Base-by-base conservation (phyloP, 2,888 invertebrate genomes). In the Coronaproctus castanopsis region DNA sequence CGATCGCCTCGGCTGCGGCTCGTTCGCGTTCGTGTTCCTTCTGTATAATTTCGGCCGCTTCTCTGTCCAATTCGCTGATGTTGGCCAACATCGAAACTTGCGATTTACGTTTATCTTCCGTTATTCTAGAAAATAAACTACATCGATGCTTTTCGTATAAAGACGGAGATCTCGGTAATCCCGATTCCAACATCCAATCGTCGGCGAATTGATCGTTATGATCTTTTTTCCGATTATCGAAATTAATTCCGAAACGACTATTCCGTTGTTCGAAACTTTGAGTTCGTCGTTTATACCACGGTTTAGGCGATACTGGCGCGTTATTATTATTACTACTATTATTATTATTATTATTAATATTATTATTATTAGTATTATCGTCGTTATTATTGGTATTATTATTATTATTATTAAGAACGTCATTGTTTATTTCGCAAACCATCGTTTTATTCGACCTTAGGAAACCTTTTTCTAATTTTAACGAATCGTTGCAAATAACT, bases 41-140 rank as follows among this genome's bases (percentile, higher is more conserved):
- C 69, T 79, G 78, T 53, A 86, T 78, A 64, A 87, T 83, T 70
- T 82, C 82, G 1, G 81, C 78, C 0, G 86, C 86, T 71, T 87
- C 84, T 65, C 82, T 78, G 69, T 87, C 87, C 63, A 87, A 71
- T 70, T 86, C 85, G 68, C 85, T 86, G 65, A 86, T 85, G 69
- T 81, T 86, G 0, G 83, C 82, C 55, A 85, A 71, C 62, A 80
- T 75, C 66, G 78, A 76, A 70, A 83, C 66, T 65, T 78, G 76
- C 0, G 79, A 74, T 72, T 75, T 77, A 58, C 78, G 71, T 67
- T 78, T 79, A 52, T 73, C 49, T 36, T 56, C 10, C n/a, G n/a
- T 10, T 18, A 19, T 3, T 22, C 23, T 22, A 19, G 2, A 1
- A 10, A 23, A 21, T 18, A 54, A 5, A 50, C 21, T 51, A 50